Conservation (phyloP, 2,113 vertebrate species). For the Delphinapterus leucas region DNA sequence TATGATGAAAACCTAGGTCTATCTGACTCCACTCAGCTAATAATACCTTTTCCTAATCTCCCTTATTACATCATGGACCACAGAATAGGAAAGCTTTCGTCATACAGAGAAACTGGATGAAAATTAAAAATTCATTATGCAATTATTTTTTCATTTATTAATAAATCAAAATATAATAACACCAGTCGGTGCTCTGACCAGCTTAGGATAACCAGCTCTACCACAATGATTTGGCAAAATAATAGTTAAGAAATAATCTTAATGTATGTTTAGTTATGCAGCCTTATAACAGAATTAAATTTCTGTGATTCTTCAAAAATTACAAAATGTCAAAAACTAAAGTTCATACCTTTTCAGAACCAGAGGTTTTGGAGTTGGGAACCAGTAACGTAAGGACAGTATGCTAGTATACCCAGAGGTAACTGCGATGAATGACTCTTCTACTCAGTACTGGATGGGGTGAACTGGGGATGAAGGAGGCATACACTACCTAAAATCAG, state of each 20-base stretch:
- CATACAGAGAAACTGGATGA: not conserved
- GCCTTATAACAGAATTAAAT: not conserved
- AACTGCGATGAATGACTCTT: not conserved
- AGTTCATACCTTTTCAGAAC: not conserved
- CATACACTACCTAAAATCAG: not conserved
- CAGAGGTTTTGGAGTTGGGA: not conserved
- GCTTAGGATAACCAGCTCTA: not conserved
- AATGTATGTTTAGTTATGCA: not conserved
- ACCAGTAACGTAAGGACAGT: not conserved
- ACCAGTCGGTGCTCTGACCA: not conserved
- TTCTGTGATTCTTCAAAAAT: not conserved
- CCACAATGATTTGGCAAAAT: not conserved
- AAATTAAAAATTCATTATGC: not conserved
- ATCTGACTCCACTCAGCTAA: not conserved
- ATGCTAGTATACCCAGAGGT: not conserved
- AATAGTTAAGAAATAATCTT: not conserved
- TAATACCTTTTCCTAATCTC: not conserved
- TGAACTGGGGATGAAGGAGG: not conserved
- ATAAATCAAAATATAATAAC: not conserved
- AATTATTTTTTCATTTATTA: not conserved
- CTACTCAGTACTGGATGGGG: not conserved
- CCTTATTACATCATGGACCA: not conserved
- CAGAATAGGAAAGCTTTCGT: not conserved
- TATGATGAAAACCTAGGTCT: not conserved
- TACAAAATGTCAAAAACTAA: not conserved